A percentile compares a stretch with the other conserved stretches of the same genome.
Evolutionary conservation across 2,888 invertebrate species (phyloP).

Genomic region (Ischnus inquisitorius): DNA sequence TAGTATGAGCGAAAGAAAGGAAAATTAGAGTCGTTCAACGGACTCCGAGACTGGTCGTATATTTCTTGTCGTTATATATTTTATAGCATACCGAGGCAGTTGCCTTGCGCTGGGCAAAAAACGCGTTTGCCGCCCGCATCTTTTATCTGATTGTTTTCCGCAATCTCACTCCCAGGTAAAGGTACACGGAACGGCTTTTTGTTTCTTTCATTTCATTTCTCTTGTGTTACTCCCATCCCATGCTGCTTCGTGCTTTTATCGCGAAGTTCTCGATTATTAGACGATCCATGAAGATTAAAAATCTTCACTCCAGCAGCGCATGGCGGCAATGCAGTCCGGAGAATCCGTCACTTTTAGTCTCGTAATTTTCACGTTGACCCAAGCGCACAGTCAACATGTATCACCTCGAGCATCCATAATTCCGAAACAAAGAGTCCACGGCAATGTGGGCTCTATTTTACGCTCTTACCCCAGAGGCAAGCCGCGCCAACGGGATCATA

Average conservation of each 20-base stretch:
- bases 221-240: neutral
- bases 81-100: constrained; percentile 40
- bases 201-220: neutral
- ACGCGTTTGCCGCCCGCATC: constrained; percentile 44
- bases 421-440: constrained; percentile 22
- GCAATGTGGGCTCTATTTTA: constrained; percentile 4
- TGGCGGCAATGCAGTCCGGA: neutral
- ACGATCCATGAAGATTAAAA: constrained; percentile 71
- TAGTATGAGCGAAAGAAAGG: constrained; percentile 39
- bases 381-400: constrained; percentile 24
- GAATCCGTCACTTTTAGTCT: constrained; percentile 48
- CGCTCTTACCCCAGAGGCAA: neutral
- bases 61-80: constrained; percentile 59
- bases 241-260: neutral
- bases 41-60: constrained; percentile 33
- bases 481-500: neutral
- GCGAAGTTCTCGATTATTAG: constrained; percentile 45
- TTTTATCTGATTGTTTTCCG: constrained; percentile 75
- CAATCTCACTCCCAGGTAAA: constrained; percentile 69
- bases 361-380: neutral
- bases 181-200: neutral
- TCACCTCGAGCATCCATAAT: constrained; percentile 36
- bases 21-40: constrained; percentile 55
- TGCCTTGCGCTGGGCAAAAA: constrained; percentile 28
- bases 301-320: neutral